Base-by-base conservation (phyloP, 1,140 invertebrate genomes). In the Ruditapes philippinarum region DNA sequence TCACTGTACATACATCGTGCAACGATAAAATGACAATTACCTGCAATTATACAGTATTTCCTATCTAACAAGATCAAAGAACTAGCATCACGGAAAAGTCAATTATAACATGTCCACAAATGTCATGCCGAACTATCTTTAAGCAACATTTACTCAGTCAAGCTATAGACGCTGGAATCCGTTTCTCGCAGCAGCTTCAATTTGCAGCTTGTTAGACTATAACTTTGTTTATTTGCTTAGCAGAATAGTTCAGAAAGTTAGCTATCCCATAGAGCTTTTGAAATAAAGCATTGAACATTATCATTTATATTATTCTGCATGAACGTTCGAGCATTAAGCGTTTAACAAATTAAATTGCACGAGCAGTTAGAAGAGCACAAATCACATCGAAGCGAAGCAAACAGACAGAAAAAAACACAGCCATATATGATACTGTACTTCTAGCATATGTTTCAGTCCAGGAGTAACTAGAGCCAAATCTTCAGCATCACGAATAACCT, bases 391-490 rank as follows among this genome's bases (percentile, higher is more conserved):
- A 78, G 74, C 74, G 28, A 76, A 87, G 84, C 84, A 62, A 49
- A 89, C 68, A 51, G 68, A 84, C n/a, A 73, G 14, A 85, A n/a
- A 36, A 62, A 84, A 74, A 84, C 5, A 68, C 42, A 88, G 45
- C 51, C 38, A 68, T 28, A 76, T 86, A 68, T 17, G 70, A 90
- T 93, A 94, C 92, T 92, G 90, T 94, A 95, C 95, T 95, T 95
- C 94, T 89, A 95, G 91, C 36, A 95, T 84, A 74, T 74, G 84
- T 87, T 93, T 94, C 40, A 95, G 89, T 91, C 94, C 94, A 22
- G 94, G 94, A 19, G 93, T 92, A 25, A 91, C 31, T 1, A 90
- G 40, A 49, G 88, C 91, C 28, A 94, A 78, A 49, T 95, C 95
- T 1, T 91, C 78, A 0, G 94, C 88, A 42, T 94, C 93, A n/a